A percentile compares a stretch with the other conserved stretches of the same genome.
Evolutionary conservation across 2,113 vertebrate genomes (phyloP).

Genomic region (Motacilla tschutschensis): DNA sequence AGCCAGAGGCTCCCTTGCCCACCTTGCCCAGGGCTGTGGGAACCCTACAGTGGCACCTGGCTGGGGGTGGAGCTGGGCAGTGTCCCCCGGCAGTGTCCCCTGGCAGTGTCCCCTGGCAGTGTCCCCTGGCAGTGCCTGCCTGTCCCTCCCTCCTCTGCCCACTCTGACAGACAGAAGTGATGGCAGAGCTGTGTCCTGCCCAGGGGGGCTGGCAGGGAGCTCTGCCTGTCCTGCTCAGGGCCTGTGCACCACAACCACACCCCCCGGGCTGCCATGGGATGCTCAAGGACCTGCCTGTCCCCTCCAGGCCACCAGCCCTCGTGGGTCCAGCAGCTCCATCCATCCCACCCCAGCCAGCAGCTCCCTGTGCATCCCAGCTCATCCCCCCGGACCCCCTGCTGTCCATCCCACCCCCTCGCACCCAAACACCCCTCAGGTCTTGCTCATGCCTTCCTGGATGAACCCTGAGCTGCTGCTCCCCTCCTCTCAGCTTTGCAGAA

Average conservation of each 20-base stretch:
- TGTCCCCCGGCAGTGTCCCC: neutral
- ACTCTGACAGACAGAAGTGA: accelerated
- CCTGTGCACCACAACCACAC: neutral
- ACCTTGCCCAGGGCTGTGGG: neutral
- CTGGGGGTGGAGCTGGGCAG: neutral
- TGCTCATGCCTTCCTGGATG: neutral
- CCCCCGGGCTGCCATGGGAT: neutral
- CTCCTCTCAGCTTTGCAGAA: neutral
- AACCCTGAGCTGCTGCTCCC: neutral
- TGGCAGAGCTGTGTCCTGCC: neutral
- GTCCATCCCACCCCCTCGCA: neutral
- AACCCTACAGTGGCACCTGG: neutral
- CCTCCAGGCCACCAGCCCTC: neutral
- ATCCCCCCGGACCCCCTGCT: neutral
- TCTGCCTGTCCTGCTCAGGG: neutral
- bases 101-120: neutral
- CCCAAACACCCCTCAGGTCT: no score
- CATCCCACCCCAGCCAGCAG: neutral
- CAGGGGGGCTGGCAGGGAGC: neutral
- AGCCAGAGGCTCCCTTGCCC: neutral
- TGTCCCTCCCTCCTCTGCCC: neutral
- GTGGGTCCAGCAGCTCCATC: neutral
- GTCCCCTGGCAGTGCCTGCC: no score
- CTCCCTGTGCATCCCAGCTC: neutral
- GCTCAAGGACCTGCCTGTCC: neutral